Percentiles rank a stretch among this genome's conserved stretches.
Conservation (phyloP, 2,113 vertebrate genomes). For the Pluvianellus socialis region DNA sequence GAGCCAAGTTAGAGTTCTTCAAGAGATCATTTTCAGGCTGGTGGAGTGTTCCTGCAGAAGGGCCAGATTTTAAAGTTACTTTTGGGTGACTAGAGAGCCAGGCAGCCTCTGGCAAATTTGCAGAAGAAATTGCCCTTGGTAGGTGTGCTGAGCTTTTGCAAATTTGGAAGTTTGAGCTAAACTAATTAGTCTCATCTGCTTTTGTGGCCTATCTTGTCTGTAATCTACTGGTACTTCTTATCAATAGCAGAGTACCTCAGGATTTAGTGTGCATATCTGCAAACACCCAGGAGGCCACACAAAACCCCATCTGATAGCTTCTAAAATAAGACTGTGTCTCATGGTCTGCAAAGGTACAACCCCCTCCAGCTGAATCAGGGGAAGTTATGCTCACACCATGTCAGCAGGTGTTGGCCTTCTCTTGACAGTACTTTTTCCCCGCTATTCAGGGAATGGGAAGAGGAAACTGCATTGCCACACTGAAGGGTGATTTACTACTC, state of each 20-base stretch:
- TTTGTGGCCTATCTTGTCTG: fast-evolving
- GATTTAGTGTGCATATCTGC: not conserved
- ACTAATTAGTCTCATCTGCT: not conserved
- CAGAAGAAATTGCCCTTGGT: not conserved
- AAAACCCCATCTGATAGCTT: not conserved
- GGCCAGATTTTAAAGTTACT: not conserved
- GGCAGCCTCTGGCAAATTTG: not conserved
- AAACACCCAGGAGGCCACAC: not conserved
- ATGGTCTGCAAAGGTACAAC: not conserved
- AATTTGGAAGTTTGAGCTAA: not conserved
- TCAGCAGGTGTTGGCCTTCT: not conserved
- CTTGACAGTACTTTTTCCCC: not conserved
- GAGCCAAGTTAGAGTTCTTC: not conserved
- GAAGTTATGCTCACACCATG: not conserved
- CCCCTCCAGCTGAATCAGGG: not conserved
- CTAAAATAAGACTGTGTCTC: fast-evolving
- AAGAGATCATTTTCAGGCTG: not conserved
- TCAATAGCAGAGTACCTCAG: not conserved
- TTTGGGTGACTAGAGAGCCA: not conserved
- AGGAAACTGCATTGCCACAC: not conserved
- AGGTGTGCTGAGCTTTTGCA: not conserved
- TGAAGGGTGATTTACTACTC: fast-evolving
- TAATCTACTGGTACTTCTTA: not conserved
- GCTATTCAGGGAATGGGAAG: not conserved
- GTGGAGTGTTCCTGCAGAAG: not conserved